phyloP scores from a whole-genome alignment of 2,113 vertebrate genomes.

The Mormoops blainvillei region DNA sequence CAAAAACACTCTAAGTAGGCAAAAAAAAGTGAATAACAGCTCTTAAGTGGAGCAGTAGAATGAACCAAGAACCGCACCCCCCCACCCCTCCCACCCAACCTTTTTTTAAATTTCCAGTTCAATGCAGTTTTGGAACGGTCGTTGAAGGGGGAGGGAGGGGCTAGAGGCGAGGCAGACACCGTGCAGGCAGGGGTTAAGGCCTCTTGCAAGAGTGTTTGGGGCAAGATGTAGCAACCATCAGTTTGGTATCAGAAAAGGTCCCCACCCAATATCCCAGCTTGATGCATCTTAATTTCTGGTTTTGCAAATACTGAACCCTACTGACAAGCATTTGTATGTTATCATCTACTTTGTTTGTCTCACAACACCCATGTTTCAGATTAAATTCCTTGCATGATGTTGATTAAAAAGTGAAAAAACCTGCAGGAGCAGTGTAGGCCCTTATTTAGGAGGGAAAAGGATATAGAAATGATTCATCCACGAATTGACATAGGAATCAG shows the following conservation, averaged over 20 bases:
- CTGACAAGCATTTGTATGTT: neutral
- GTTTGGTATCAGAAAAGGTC: neutral
- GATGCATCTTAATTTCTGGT: slow-evolving; percentile 15
- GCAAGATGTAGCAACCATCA: neutral
- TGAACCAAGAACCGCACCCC: no score
- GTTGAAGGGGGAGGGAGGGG: neutral
- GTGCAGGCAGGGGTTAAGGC: neutral
- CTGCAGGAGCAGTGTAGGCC: neutral
- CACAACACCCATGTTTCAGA: neutral
- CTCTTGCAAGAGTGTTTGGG: neutral
- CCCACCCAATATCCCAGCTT: neutral
- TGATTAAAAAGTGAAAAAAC: neutral
- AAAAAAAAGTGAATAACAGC: neutral
- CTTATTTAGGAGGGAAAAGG: slow-evolving; percentile 41
- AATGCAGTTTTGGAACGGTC: neutral
- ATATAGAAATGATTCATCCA: slow-evolving; percentile 38
- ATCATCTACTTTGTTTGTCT: neutral
- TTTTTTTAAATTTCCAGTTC: neutral
- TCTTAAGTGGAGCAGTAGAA: neutral
- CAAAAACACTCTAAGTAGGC: neutral
- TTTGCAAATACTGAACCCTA: neutral
- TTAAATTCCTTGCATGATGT: neutral
- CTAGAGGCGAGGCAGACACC: neutral
- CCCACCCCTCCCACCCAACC: neutral
- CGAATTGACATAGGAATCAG: slow-evolving; percentile 40